phyloP scores from a whole-genome alignment of 2,113 vertebrate genomes.

The Spea multiplicata region DNA sequence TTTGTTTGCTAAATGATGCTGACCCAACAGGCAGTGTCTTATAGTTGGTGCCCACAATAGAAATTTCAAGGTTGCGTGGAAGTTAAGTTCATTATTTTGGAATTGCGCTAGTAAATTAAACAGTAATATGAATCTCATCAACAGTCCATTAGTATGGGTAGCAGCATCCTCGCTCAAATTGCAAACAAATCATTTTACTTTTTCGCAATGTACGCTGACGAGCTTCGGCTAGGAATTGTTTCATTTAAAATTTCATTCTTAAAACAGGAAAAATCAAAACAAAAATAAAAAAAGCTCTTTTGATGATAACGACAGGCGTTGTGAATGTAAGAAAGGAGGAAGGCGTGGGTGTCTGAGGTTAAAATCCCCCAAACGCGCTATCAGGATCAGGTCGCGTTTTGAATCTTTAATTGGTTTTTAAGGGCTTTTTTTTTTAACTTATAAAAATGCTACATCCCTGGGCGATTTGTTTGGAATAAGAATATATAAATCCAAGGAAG shows the following conservation, averaged over 20 bases:
- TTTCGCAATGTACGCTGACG: constrained; percentile 12
- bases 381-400: background rate
- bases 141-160: constrained; percentile 45
- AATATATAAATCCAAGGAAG: constrained; percentile 16
- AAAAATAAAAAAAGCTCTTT: constrained; percentile 25
- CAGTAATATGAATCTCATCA: constrained; percentile 9
- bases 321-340: no score
- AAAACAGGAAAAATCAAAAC: no score
- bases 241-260: background rate
- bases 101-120: constrained; percentile 25
- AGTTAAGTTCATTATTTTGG: constrained; percentile 28
- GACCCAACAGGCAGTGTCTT: background rate
- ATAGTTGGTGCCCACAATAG: background rate
- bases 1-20: constrained; percentile 26
- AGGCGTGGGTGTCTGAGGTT: constrained; percentile 22
- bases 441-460: background rate
- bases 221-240: constrained; percentile 18
- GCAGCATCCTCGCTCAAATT: constrained; percentile 17
- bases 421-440: background rate
- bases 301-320: no score
- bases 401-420: background rate
- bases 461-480: constrained; percentile 12
- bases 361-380: background rate
- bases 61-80: constrained; percentile 36
- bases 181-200: constrained; percentile 27